Percentiles rank a stretch among this genome's conserved stretches.
Evolutionary conservation across 2,113 vertebrate genomes (phyloP).

Genomic region (Leuciscus idus): DNA sequence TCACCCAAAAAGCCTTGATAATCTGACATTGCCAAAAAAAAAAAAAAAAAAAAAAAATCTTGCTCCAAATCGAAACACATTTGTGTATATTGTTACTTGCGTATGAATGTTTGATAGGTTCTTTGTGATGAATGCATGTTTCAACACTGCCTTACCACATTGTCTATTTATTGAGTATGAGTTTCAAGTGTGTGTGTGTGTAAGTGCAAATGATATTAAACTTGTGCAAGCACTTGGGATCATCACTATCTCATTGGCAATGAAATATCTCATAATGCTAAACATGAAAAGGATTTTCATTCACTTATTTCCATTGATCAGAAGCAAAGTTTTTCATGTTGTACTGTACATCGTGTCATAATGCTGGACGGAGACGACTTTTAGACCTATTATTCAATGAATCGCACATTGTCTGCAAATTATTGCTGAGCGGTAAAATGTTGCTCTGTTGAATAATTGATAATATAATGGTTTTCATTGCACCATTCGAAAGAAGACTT

Average conservation of each 20-base stretch:
- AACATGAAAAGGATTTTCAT: neutral
- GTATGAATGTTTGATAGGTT: slow-evolving; percentile 78
- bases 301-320: neutral
- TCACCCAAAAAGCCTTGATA: slow-evolving; percentile 92
- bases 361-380: neutral
- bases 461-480: slow-evolving; percentile 7
- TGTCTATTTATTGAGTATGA: slow-evolving; percentile 90
- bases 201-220: slow-evolving; percentile 55
- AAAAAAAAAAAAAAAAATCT: slow-evolving; percentile 59
- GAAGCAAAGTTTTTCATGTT: neutral
- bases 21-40: slow-evolving; percentile 66
- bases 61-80: slow-evolving; percentile 63
- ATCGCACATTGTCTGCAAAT: neutral
- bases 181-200: slow-evolving; percentile 73
- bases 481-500: slow-evolving; percentile 9
- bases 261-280: slow-evolving; percentile 49
- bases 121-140: slow-evolving; percentile 86
- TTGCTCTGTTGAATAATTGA: neutral
- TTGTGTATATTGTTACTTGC: slow-evolving; percentile 85
- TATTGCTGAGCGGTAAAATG: slow-evolving; percentile 1
- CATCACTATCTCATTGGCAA: slow-evolving; percentile 53
- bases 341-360: neutral
- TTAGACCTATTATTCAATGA: neutral
- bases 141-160: slow-evolving; percentile 91
- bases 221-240: slow-evolving; percentile 70